Percentiles rank a stretch among this genome's conserved stretches.
Evolutionary conservation across 2,113 vertebrate genomes (phyloP).

Genomic region (Gambusia affinis): DNA sequence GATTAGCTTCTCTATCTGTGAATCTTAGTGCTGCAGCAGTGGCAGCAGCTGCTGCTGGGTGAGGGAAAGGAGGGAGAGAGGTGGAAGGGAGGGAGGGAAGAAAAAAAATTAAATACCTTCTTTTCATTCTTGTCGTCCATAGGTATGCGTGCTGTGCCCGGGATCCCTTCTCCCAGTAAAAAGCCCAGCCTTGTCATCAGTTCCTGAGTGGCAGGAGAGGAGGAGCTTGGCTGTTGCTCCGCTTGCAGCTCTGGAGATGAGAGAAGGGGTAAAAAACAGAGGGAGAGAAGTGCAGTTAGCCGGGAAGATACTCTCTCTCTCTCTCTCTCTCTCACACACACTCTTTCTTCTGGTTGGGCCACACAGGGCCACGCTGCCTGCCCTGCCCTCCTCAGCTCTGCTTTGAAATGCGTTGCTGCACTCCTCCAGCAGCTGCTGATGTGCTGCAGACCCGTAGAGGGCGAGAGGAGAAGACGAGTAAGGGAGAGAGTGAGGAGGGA

Average conservation of each 20-base stretch:
- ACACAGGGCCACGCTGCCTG: conserved; percentile 59
- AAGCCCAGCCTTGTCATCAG: conserved; percentile 98
- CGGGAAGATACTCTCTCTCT: conserved; percentile 51
- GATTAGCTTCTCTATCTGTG: conserved; percentile 52
- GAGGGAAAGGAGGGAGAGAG: conserved; percentile 48
- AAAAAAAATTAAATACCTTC: conserved; percentile 87
- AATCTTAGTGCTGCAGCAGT: conserved; percentile 55
- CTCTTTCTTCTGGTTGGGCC: conserved; percentile 54
- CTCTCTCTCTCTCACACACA: conserved; percentile 20
- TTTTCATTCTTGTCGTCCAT: conserved; percentile 93
- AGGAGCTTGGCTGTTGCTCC: conserved; percentile 88
- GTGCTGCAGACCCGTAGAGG: conserved; percentile 59
- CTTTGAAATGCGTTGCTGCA: conserved; percentile 57
- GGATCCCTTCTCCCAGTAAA: conserved; percentile 98
- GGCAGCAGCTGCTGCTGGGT: conserved; percentile 60
- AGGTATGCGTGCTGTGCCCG: conserved; percentile 89
- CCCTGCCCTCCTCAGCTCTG: conserved; percentile 47
- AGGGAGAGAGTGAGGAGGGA: conserved; percentile 14
- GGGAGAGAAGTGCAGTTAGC: conserved; percentile 59
- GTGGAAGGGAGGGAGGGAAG: conserved; percentile 37
- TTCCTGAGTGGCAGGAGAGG: conserved; percentile 97
- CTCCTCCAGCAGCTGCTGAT: conserved; percentile 66
- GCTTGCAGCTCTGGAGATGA: conserved; percentile 84
- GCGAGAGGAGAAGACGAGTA: conserved; percentile 27
- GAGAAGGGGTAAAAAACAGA: neutral